Conservation (phyloP, 2,113 vertebrate species). For the Megaptera novaeangliae region DNA sequence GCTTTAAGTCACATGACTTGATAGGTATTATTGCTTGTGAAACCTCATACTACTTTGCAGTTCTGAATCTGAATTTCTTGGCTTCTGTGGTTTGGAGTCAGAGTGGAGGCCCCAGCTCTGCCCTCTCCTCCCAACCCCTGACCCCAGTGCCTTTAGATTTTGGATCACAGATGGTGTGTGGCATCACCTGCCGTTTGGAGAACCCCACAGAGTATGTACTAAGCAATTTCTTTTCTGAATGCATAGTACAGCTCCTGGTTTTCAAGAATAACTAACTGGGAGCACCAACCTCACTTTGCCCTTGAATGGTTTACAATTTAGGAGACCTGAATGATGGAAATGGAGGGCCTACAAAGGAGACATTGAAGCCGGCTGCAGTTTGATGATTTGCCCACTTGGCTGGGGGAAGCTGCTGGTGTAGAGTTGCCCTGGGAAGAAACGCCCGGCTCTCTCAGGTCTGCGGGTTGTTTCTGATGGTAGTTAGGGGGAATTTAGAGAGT, state of each 20-base stretch:
- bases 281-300: constrained; percentile 70
- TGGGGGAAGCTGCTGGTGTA: neutral
- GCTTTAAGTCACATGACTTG: neutral
- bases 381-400: constrained; percentile 41
- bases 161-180: constrained; percentile 55
- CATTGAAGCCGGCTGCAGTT: neutral
- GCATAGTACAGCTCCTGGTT: constrained; percentile 45
- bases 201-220: constrained; percentile 45
- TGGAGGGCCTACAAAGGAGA: constrained; percentile 28
- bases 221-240: constrained; percentile 63
- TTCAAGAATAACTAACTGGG: constrained; percentile 71
- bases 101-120: neutral
- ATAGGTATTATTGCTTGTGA: neutral
- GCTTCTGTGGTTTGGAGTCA: constrained; percentile 23
- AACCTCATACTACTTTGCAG: neutral
- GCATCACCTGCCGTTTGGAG: constrained; percentile 42
- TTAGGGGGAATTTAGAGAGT: neutral
- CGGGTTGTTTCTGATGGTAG: neutral
- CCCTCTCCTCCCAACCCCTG: neutral
- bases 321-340: constrained; percentile 35
- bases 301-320: constrained; percentile 62
- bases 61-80: constrained; percentile 25
- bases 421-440: constrained; percentile 5
- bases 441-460: neutral
- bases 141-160: neutral